Conservation (phyloP, 2,113 vertebrate genomes). For the Siniperca chuatsi region DNA sequence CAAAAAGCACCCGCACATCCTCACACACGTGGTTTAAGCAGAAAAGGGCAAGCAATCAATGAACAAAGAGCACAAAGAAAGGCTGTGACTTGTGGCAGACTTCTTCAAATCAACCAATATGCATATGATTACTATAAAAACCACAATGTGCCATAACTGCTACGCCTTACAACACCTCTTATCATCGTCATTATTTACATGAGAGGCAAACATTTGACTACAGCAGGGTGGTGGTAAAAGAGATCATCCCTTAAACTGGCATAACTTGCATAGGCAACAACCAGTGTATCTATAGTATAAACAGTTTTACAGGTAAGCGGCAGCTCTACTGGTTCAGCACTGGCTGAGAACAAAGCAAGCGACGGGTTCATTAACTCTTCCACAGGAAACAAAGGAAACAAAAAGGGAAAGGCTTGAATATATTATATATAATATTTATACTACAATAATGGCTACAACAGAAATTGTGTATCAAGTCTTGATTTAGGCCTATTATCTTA, state of each 20-base stretch:
- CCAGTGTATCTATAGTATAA: background rate
- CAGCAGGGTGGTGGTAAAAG: background rate
- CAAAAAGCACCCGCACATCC: background rate
- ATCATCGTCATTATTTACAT: background rate
- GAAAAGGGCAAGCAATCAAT: background rate
- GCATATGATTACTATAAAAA: background rate
- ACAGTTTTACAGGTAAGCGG: background rate
- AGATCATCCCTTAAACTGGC: background rate
- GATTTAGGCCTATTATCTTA: background rate
- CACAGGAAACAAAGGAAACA: background rate
- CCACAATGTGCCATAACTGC: background rate
- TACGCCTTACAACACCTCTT: background rate
- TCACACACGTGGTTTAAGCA: background rate
- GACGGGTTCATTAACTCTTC: background rate
- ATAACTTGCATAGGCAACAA: background rate
- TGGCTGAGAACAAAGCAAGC: background rate
- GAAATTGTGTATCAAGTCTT: too few species aligned
- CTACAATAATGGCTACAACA: too few species aligned
- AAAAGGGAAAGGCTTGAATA: background rate
- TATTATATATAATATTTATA: too few species aligned
- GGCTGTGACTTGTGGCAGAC: background rate
- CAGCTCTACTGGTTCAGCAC: constrained; percentile 8
- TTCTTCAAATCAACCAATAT: background rate
- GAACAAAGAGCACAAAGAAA: background rate
- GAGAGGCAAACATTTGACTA: constrained; percentile 7